Evolutionary conservation across 2,113 vertebrate species (phyloP), one percentile per base, ranked within the genome.

Genomic region (Mellivora capensis): DNA sequence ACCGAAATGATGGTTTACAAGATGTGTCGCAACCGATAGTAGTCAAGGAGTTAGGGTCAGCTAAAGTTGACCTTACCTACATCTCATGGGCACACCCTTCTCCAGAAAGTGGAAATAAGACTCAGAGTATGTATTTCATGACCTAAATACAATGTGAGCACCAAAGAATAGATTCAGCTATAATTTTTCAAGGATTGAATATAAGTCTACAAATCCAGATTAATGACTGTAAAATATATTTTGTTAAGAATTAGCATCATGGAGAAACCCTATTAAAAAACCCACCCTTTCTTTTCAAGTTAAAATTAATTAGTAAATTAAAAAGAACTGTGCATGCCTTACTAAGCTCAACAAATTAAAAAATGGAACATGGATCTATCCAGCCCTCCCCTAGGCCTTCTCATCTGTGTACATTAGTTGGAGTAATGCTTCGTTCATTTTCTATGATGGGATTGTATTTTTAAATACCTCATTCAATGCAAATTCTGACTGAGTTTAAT

Each of bases 301-400:
- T 96, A 87, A 93, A 96, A 72, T 94, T 95, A 96, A 91, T 91
- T 90, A 86, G 71, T 59, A 74, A 91, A 91, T 93, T 95, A 64
- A 97, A 95, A 95, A 89, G 64, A 96, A 87, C 44, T 69, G 18
- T 37, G 21, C 44, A 91, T 84, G 74, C 80, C 29, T 96, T 71
- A 59, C 47, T 95, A 71, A 96, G 14, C 80, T 96, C 54, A 47
- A 74, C 91, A 96, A 77, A 97, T 97, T 94, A 86, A 94, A 86
- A 88, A 90, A 42, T 69, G 54, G 59, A 91, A 69, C 4, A 21
- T 47, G 64, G 39, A 83, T 94, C 72, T 27, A 59, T 94, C 88
- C 77, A 62, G 5, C 86, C 47, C 61, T 87, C 64, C 72, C 39
- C 23, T 29, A 62, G 47, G 54, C 42, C 57, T 93, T 85, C 71